Base-by-base conservation (phyloP, 2,113 vertebrate genomes). In the Dipodomys ordii region DNA sequence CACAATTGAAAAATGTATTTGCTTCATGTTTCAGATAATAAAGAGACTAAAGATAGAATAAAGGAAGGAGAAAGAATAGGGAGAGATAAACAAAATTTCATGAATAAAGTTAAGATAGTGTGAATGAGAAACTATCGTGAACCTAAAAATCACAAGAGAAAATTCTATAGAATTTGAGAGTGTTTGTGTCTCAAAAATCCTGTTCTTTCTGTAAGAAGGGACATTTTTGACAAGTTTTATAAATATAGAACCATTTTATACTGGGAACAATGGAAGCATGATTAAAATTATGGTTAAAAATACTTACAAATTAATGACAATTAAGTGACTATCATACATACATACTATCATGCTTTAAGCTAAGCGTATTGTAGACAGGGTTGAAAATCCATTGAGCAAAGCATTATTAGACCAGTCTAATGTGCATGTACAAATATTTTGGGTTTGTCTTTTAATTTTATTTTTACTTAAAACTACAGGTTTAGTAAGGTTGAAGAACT, bases 231-330 rank as follows among this genome's bases (percentile, higher is more conserved):
- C 53, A 57, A 16, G 53, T 57, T 57, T 18, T 57, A 57, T 57
- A 57, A 18, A 16, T 57, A 57, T 13, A 18, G 16, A 57, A 18
- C 53, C n/a, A n/a, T n/a, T 73, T 73, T 0, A 67, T 89, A 27
- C 57, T 44, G 8, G 4, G 81, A 94, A 94, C 28, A 80, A 76
- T n/a, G 20, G 4, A 69, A 72, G 5, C 25, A 25, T 91, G 11
- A 87, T 83, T 39, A 93, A 83, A 68, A 85, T 83, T 84, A 86
- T 64, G 11, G 0, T 57, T 94, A 49, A 84, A 69, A 83, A 5
- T 12, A 65, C 69, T 79, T 68, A 28, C 30, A 39, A 79, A 82
- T 53, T 65, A 94, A 92, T 86, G 62, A 39, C 22, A 88, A 49
- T 92, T 57, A 80, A 77, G 27, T 35, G 11, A 53, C 6, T 65